phyloP scores from a whole-genome alignment of 1,140 invertebrate species.

The Galleria mellonella region DNA sequence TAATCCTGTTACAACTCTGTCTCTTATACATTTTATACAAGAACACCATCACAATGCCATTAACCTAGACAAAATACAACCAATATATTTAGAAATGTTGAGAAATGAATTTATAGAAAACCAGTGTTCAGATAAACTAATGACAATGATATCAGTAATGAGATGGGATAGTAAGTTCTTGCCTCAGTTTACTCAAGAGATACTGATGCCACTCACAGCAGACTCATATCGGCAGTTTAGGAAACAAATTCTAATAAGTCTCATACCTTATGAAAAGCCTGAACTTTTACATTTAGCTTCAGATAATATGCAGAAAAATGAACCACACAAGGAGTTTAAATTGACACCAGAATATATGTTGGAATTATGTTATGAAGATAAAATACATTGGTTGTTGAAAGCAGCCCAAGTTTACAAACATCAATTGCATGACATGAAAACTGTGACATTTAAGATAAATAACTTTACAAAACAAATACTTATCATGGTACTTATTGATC shows the following conservation, averaged over 20 bases:
- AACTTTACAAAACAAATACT: slow-evolving; percentile 67
- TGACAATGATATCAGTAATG: slow-evolving; percentile 45
- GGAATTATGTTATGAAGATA: slow-evolving; percentile 63
- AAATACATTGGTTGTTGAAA: slow-evolving; percentile 67
- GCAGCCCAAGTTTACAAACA: slow-evolving; percentile 61
- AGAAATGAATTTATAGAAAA: slow-evolving; percentile 41
- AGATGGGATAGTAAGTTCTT: slow-evolving; percentile 44
- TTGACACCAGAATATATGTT: slow-evolving; percentile 67
- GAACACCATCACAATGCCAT: slow-evolving; percentile 20
- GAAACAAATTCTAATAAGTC: slow-evolving; percentile 57
- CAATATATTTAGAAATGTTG: slow-evolving; percentile 44
- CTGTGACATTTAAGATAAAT: slow-evolving; percentile 64
- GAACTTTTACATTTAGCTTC: slow-evolving; percentile 38
- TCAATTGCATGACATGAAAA: slow-evolving; percentile 59
- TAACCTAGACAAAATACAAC: slow-evolving; percentile 38
- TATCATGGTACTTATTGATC: slow-evolving; percentile 65
- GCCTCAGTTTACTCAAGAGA: slow-evolving; percentile 35
- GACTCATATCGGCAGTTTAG: slow-evolving; percentile 48
- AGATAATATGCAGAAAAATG: slow-evolving; percentile 51
- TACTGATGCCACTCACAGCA: slow-evolving; percentile 41
- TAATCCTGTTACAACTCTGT: slow-evolving; percentile 56
- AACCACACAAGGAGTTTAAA: slow-evolving; percentile 54
- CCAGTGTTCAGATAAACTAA: slow-evolving; percentile 40
- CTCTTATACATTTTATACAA: slow-evolving; percentile 40
- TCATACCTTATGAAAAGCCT: slow-evolving; percentile 46